Base-by-base conservation (phyloP, 1,140 invertebrate genomes). In the Himalopsyche phryganea region DNA sequence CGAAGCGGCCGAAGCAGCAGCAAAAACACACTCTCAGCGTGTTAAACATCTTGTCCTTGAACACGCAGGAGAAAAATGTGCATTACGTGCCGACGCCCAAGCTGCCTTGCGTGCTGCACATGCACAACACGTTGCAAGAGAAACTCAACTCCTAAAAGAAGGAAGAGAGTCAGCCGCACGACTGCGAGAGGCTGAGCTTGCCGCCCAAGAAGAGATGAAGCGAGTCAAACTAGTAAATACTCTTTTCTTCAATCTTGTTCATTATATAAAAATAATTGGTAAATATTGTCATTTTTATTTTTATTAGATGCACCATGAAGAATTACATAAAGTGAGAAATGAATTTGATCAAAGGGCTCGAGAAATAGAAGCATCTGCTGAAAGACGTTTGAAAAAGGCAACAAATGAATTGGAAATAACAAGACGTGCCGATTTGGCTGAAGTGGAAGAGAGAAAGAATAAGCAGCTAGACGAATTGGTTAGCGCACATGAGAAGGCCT, bases 371-470 rank as follows among this genome's bases (percentile, higher is more conserved):
- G 76, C 83, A 13, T 89, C 92, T 66, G 90, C 88, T 65, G 90
- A 93, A 41, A 85, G 88, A 68, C 89, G 90, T 68, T 82, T 94
- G 66, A 72, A 81, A 18, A 81, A 81, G 55, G 81, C 90, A 20
- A 83, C 89, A 63, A 78, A 86, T 50, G 88, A 92, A 58, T 73
- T 93, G 17, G 85, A 85, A 14, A 76, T 91, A 0, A 85, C 89
- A 62, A 85, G 73, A 40, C 70, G 82, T 60, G 85, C 85, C 68
- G 89, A 91, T 77, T 82, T 94, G 68, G 82, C 86, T 38, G 91
- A 95, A 78, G 83, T 94, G 6, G 92, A 96, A 69, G 91, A 95
- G 67, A 80, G 91, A 42, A 96, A 95, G 73, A 94, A 94, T 71
- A 83, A 84, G 49, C 91, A 95, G 69, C 84, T 95, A 11, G 83